phyloP scores from a whole-genome alignment of 2,113 vertebrate genomes.

The Rhea americana region DNA sequence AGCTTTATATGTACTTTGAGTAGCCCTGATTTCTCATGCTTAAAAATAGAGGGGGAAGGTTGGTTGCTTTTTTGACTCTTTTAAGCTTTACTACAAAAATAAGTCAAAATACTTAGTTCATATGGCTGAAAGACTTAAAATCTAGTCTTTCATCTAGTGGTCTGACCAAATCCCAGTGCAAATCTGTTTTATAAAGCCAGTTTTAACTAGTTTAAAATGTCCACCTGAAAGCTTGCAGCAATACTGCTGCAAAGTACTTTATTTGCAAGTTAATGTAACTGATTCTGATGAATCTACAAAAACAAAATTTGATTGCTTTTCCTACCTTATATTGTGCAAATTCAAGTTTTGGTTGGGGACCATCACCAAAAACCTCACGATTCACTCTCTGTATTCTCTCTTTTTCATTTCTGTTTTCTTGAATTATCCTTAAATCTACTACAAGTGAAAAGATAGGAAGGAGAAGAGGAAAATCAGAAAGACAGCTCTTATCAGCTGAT shows the following conservation, averaged over 20 bases:
- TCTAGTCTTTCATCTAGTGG: neutral
- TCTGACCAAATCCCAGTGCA: neutral
- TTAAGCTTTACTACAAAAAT: neutral
- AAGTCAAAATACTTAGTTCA: neutral
- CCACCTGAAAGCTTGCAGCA: neutral
- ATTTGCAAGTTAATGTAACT: neutral
- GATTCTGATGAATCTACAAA: neutral
- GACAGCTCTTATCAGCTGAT: neutral
- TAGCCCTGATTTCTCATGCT: neutral
- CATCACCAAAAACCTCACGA: constrained; percentile 82
- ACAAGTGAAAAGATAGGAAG: neutral
- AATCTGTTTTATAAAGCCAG: neutral
- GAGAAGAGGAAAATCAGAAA: neutral
- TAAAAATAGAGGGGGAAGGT: too few relatives aligned
- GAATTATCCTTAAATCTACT: constrained; percentile 79
- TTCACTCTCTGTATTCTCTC: constrained; percentile 79
- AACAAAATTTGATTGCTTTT: neutral
- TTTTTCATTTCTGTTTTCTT: constrained; percentile 80
- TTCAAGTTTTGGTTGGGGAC: constrained; percentile 83
- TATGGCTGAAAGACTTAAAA: neutral
- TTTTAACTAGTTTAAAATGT: neutral
- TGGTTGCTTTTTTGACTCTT: neutral
- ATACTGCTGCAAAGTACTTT: neutral
- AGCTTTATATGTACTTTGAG: neutral
- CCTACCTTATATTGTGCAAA: constrained; percentile 87